These are phyloP conservation scores for Ceratotherium simum DNA, from an alignment of 2,113 vertebrate species.

Conservation along the genomic window DNA sequence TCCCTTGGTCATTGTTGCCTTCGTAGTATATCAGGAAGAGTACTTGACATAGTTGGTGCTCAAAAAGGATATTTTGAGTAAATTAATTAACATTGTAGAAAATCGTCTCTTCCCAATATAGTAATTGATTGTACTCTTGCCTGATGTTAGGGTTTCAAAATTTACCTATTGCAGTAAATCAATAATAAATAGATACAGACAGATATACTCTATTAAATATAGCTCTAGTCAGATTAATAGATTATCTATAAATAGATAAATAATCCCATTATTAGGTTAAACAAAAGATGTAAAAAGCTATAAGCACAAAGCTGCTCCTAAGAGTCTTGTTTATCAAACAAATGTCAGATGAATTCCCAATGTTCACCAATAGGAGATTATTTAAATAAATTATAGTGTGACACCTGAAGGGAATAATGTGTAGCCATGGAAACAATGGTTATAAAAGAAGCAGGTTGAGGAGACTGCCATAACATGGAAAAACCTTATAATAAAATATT, in stretches of 20 bases:
- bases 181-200: slow-evolving; percentile 63
- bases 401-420: not conserved
- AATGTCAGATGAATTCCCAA: not conserved
- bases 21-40: not conserved
- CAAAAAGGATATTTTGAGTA: not conserved
- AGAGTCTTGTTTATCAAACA: not conserved
- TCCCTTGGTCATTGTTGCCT: not conserved
- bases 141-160: slow-evolving; percentile 69
- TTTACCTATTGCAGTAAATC: slow-evolving; percentile 83
- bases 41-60: not conserved
- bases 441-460: not conserved
- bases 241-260: not conserved
- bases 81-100: slow-evolving; percentile 80
- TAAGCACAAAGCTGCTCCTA: not conserved
- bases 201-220: not conserved
- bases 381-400: not conserved
- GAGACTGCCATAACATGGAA: not conserved
- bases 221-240: not conserved
- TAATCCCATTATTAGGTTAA: not conserved
- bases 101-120: slow-evolving; percentile 71
- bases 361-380: not conserved
- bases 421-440: not conserved
- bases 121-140: slow-evolving; percentile 76
- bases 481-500: not conserved
- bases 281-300: not conserved